Evolutionary conservation across 2,888 invertebrate species (phyloP).

Genomic region (Sepioteuthis lessoniana): DNA sequence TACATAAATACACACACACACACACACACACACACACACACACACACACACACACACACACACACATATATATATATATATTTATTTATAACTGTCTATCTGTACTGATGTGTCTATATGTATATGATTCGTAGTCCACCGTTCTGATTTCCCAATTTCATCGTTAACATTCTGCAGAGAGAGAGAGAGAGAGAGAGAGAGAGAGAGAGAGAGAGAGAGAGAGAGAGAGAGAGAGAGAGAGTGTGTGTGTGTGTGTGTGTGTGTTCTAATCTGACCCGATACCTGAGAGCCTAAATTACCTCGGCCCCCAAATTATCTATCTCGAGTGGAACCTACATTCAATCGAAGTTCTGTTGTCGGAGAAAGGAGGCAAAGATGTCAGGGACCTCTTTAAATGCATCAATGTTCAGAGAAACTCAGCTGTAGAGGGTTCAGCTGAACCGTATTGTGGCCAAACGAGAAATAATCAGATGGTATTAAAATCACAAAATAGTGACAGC

Average conservation of each 20-base stretch:
- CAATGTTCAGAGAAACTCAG: not conserved
- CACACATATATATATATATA: not conserved
- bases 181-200: no score
- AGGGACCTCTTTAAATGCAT: conserved; percentile 14
- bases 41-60: not conserved
- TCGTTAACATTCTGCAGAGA: no score
- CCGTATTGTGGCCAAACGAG: not conserved
- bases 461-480: conserved; percentile 16
- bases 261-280: no score
- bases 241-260: no score
- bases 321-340: not conserved
- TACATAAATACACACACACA: not conserved
- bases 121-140: not conserved
- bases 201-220: not conserved
- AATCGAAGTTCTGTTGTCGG: not conserved
- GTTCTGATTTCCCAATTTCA: no score
- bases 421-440: not conserved
- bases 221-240: no score
- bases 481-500: conserved; percentile 12
- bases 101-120: not conserved
- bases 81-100: not conserved
- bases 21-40: not conserved
- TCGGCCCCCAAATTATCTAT: not conserved
- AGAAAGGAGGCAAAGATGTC: not conserved
- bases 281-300: no score